Base-by-base conservation (phyloP, 2,888 invertebrate species). In the Sarcophaga variegata region DNA sequence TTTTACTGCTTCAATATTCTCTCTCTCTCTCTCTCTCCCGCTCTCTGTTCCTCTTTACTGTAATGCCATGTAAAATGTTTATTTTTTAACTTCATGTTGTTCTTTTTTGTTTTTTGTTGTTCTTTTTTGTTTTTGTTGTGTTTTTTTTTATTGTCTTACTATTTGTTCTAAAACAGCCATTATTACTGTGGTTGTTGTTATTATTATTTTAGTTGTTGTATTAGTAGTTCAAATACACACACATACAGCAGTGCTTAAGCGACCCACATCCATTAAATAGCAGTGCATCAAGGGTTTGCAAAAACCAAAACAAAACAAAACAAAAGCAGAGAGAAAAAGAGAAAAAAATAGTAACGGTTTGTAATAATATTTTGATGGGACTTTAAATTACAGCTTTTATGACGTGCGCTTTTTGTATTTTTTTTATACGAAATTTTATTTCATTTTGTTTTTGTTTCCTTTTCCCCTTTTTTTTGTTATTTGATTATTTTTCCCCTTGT, bases 361-460 rank as follows among this genome's bases (percentile, higher is more conserved):
- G 86, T 86, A 86, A 83, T 86, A 86, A 81, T 78, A 86, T 83
- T 86, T 86, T 86, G 83, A 86, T 86, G 86, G 66, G 60, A 83
- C 83, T 83, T 86, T 83, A 83, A 86, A 86, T 86, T 86, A 86
- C 83, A 83, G 81, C 78, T 83, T 86, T 83, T 86, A 81, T 81
- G 78, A 83, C 37, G 37, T 67, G 78, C n/a, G 54, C 17, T 79
- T 86, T 80, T 76, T 74, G 4, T 74, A 22, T 77, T 47, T 74
- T 11, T 70, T 45, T 78, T 27, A 11, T 11, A 37, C 3, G 5
- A 22, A 45, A 20, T 63, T 67, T 72, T 27, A 45, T 66, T 80
- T 59, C 4, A 71, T 37, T 49, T 64, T 27, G 20, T 76, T 54
- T 14, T 60, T 37, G 54, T 22, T 71, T 64, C 62, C n/a, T 17